Conservation (phyloP, 2,113 vertebrate species). For the Corythornis vintsioides region DNA sequence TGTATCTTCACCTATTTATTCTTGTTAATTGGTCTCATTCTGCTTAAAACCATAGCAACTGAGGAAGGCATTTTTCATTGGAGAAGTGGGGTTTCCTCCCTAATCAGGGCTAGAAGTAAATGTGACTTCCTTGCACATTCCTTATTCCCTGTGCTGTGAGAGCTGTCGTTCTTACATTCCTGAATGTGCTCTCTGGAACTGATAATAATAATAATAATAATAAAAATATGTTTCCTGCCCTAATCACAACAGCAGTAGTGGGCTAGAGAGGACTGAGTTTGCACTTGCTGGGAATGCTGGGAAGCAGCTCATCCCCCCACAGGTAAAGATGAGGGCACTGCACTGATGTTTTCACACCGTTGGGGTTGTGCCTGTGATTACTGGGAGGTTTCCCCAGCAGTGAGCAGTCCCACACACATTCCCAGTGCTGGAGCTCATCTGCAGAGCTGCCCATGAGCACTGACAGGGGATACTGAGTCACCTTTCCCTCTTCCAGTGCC, state of each 20-base stretch:
- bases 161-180: background rate
- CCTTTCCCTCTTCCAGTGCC: background rate
- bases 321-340: background rate
- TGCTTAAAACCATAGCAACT: background rate
- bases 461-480: background rate
- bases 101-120: background rate
- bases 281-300: background rate
- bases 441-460: background rate
- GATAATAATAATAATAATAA: too few relatives aligned
- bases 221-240: background rate
- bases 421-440: background rate
- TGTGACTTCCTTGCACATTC: background rate
- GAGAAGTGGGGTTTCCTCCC: background rate
- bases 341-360: background rate
- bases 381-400: background rate
- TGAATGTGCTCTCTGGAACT: background rate
- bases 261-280: background rate
- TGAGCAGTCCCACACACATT: background rate
- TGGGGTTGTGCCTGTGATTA: background rate
- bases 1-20: background rate
- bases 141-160: background rate
- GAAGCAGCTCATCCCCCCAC: fast-evolving
- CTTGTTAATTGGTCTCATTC: background rate
- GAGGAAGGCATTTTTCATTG: background rate
- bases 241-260: background rate